Base-by-base conservation (phyloP, 2,113 vertebrate genomes). In the Hippocampus zosterae region DNA sequence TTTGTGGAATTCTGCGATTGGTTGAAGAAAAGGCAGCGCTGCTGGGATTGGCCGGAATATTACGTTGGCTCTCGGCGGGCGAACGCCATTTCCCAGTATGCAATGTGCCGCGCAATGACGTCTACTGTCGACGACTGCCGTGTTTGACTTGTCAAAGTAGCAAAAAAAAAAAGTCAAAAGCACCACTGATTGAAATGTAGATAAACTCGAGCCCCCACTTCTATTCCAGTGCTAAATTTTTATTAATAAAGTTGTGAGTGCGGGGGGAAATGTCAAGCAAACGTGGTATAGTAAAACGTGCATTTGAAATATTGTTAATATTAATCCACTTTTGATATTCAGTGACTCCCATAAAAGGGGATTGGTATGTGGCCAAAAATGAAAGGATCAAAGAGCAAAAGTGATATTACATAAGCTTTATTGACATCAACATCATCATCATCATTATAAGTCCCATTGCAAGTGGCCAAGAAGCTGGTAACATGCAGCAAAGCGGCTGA, bases 401-500 rank as follows among this genome's bases (percentile, higher is more conserved):
- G 6, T 52, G 82, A n/a, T n/a, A n/a, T n/a, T 82, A 68, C 79
- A 87, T 74, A 83, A 86, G 79, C 85, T 89, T 89, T 89, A 86
- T 87, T 87, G 65, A 74, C 46, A 66, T 78, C 61, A 65, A 71
- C 41, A 68, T 75, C 55, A 67, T 71, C 52, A 77, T 74, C 68
- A 62, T 78, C 70, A 56, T 86, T 67, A 71, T 85, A 72, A 81
- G 72, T 75, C 79, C 79, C 74, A 72, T 77, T 84, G 81, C 81
- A 74, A 74, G 77, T 67, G 69, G 76, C 76, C 83, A 81, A 70
- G 71, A 84, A 81, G 79, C 84, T 82, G 85, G 46, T 78, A 73
- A 81, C 88, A 89, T 89, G 88, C 88, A 88, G 82, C 81, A 83
- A 82, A 87, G 80, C 76, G 37, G 13, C 27, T 80, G 76, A 85